These are phyloP conservation scores for Luidia sarsii DNA, from an alignment of 53 echinoderm and acorn worm species.

Conservation along the genomic window DNA sequence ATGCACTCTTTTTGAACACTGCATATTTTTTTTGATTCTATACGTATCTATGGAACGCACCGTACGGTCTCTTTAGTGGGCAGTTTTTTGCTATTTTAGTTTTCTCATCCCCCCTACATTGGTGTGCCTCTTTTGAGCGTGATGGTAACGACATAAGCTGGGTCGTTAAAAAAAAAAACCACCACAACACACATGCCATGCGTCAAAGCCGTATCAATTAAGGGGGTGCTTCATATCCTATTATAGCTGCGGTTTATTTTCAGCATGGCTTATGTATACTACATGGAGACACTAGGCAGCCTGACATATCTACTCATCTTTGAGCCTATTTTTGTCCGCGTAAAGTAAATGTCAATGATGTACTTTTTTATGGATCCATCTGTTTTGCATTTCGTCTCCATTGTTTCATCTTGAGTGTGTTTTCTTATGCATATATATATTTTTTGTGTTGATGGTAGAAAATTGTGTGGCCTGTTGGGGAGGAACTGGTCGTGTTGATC, in stretches of 20 bases:
- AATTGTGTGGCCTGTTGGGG: too few species aligned
- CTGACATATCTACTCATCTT: background rate
- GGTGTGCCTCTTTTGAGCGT: conserved; percentile 17
- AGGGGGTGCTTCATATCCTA: background rate
- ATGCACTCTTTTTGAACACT: conserved; percentile 32
- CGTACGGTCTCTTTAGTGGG: too few species aligned
- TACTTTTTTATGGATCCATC: too few species aligned
- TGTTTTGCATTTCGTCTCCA: background rate
- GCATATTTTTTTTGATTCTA: conserved; percentile 15
- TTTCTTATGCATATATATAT: too few species aligned
- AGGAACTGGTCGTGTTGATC: too few species aligned
- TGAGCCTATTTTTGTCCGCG: background rate
- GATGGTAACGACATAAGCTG: background rate
- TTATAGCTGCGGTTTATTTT: conserved; percentile 21
- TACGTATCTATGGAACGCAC: too few species aligned
- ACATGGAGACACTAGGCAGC: background rate
- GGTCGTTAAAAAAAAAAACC: too few species aligned
- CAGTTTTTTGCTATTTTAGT: too few species aligned
- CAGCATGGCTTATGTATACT: conserved; percentile 37
- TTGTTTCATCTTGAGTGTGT: conserved; percentile 6
- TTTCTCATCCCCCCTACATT: background rate
- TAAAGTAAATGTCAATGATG: background rate
- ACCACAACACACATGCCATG: too few species aligned
- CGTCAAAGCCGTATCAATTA: conserved; percentile 12
- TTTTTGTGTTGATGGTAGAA: too few species aligned